Conservation (phyloP, 37 sponge, comb jelly and placozoan genomes). For the Bolinopsis microptera region DNA sequence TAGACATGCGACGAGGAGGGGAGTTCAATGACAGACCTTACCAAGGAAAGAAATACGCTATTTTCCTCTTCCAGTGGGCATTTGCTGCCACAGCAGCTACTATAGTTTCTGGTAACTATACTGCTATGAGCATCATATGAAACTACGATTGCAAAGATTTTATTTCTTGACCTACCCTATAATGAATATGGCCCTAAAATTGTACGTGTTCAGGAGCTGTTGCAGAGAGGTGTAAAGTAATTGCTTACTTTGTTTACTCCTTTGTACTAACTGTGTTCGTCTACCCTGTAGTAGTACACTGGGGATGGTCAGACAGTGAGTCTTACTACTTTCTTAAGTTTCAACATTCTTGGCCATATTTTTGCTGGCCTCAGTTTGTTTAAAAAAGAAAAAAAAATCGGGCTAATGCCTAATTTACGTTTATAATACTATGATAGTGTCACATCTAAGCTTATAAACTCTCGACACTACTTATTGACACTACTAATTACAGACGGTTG, state of each 20-base stretch:
- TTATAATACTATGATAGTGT: too few species aligned
- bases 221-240: slow-evolving; percentile 29
- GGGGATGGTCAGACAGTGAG: slow-evolving; percentile 22
- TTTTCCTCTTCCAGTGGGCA: slow-evolving; percentile 26
- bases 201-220: slow-evolving; percentile 3
- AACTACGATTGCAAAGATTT: too few species aligned
- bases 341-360: too few species aligned
- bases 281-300: slow-evolving; percentile 28
- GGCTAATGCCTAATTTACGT: too few species aligned
- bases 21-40: background rate
- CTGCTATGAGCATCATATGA: too few species aligned
- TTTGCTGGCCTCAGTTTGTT: too few species aligned
- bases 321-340: too few species aligned
- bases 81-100: slow-evolving; percentile 37
- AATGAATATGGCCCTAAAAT: too few species aligned
- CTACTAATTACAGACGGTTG: background rate
- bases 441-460: too few species aligned
- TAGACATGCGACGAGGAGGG: background rate
- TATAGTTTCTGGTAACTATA: slow-evolving; percentile 51
- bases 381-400: too few species aligned
- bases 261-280: slow-evolving; percentile 19
- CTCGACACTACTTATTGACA: background rate
- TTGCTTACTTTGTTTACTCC: slow-evolving; percentile 19
- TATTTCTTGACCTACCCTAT: too few species aligned
- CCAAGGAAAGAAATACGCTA: background rate